Base-by-base conservation (phyloP, 1,140 invertebrate genomes). In the Littorina saxatilis region DNA sequence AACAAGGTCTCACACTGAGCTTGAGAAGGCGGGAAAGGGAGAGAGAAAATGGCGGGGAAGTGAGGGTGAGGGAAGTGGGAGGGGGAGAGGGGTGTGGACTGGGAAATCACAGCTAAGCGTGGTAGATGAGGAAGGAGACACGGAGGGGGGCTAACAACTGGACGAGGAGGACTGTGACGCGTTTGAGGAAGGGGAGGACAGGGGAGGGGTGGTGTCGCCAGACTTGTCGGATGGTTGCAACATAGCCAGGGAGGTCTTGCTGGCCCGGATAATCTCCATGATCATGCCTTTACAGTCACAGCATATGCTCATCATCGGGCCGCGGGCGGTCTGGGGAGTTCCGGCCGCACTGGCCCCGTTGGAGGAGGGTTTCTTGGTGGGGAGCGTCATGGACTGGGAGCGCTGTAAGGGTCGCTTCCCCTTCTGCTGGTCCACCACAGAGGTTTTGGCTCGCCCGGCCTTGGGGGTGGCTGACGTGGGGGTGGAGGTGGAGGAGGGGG, bases 241-340 rank as follows among this genome's bases (percentile, higher is more conserved):
- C 52, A 79, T 73, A 40, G 80, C 70, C 50, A 84, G 76, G 20
- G 88, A 89, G 4, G 87, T 86, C 43, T 91, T 85, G 83, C 90
- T 90, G 61, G 92, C 91, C 17, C 91, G 96, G 87, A 98, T 98
- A 88, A 98, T 98, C 92, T 98, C 96, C 83, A 97, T 94, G 47
- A 98, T 96, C 96, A 99, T 96, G 13, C 96, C 95, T 90, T 97
- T 97, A 93, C 98, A 99, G 93, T 98, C 97, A 89, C 97, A 95
- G 91, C 97, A 99, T 29, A 98, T 97, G 47, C 96, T 95, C 94
- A 97, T 96, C 86, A 96, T 94, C 52, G 96, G 94, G 68, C 96
- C 96, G 84, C 95, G 94, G 80, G 96, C 90, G 95, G 85, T 47
- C 27, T 84, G 76, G 32, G 82, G 80, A n/a, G 86, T 80, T 74